Conservation (phyloP, 2,888 invertebrate species). For the Cryptocheilus praepositus region DNA sequence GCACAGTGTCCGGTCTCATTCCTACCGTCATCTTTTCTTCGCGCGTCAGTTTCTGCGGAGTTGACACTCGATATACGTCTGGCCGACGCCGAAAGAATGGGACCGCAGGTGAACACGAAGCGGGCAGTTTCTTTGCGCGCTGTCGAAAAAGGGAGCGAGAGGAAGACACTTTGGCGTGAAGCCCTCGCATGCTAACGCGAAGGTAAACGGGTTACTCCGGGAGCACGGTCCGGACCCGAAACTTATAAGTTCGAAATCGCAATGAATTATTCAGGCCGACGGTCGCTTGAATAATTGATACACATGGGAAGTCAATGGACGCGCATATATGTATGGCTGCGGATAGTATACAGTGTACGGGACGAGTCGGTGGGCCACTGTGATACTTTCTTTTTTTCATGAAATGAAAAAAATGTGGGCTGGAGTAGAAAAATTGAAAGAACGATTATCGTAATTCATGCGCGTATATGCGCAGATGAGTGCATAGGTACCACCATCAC, state of each 20-base stretch:
- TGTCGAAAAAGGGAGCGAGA: background rate
- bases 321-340: slow-evolving; percentile 12
- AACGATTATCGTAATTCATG: no score
- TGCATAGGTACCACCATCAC: no score
- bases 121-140: slow-evolving; percentile 25
- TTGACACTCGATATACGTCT: slow-evolving; percentile 26
- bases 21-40: background rate
- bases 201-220: slow-evolving; percentile 50
- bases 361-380: no score
- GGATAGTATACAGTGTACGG: background rate
- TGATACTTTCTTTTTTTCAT: no score
- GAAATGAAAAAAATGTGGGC: no score
- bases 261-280: slow-evolving; percentile 64
- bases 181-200: slow-evolving; percentile 19
- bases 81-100: slow-evolving; percentile 25
- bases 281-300: slow-evolving; percentile 66
- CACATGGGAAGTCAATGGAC: slow-evolving; percentile 54
- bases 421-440: no score
- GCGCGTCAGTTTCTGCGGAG: slow-evolving; percentile 9
- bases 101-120: slow-evolving; percentile 32
- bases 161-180: slow-evolving; percentile 1
- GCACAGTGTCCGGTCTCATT: no score
- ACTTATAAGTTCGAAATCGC: slow-evolving; percentile 55
- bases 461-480: no score
- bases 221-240: slow-evolving; percentile 40